Conservation (phyloP, 2,113 vertebrate species). For the Vanacampus margaritifer region DNA sequence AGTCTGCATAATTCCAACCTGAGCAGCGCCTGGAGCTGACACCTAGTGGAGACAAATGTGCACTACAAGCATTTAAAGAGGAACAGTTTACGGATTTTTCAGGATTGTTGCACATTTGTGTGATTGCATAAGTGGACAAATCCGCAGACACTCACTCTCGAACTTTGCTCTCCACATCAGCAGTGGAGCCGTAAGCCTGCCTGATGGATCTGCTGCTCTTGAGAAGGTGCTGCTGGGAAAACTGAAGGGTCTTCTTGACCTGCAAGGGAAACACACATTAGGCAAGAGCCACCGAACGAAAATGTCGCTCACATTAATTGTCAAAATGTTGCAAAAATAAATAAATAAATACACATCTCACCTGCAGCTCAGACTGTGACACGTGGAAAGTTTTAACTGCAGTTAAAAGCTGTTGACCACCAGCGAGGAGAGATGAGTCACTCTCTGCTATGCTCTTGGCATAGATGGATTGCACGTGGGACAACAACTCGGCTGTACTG, state of each 20-base stretch:
- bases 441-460: slow-evolving; percentile 72
- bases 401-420: slow-evolving; percentile 72
- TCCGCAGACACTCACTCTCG: slow-evolving; percentile 79
- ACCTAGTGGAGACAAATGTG: slow-evolving; percentile 65
- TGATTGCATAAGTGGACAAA: neutral
- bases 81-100: neutral
- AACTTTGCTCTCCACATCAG: slow-evolving; percentile 79
- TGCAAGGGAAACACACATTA: slow-evolving; percentile 38
- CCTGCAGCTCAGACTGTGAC: slow-evolving; percentile 69
- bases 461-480: slow-evolving; percentile 75
- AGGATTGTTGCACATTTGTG: neutral
- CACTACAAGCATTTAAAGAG: slow-evolving; percentile 6
- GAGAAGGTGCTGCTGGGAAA: slow-evolving; percentile 77
- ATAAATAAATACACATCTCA: slow-evolving; percentile 19
- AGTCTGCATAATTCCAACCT: slow-evolving; percentile 83
- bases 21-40: slow-evolving; percentile 83
- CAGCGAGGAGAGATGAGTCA: slow-evolving; percentile 48
- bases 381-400: slow-evolving; percentile 75
- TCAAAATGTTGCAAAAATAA: neutral
- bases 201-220: slow-evolving; percentile 82
- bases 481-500: slow-evolving; percentile 80
- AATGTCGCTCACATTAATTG: neutral
- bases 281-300: neutral
- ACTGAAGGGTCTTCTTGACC: slow-evolving; percentile 63
- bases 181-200: slow-evolving; percentile 68